Evolutionary conservation across 92 coral and sea anemone genomes (phyloP), one percentile per base, ranked within the genome.

Genomic region (Isaurus tuberculatus): DNA sequence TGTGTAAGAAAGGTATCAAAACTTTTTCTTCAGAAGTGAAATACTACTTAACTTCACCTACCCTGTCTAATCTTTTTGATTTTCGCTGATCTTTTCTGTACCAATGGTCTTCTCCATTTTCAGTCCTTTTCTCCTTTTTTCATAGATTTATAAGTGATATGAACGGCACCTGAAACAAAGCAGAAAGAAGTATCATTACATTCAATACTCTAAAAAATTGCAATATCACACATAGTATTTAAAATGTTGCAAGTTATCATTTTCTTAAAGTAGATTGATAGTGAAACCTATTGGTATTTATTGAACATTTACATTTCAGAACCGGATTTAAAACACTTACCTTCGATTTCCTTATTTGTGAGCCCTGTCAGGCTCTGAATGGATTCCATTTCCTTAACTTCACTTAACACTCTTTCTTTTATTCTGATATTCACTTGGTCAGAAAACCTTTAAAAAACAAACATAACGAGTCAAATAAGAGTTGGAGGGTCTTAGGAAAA

Each of bases 41-140:
- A 25, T 26, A 23, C 2, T 61, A 61, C 16, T 61, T 25, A 58
- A 58, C 29, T 58, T 58, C 65, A 58, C 65, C 29, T 58, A 58
- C 65, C 65, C 65, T 58, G 26, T 58, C 65, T 25, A 58, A 58
- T 58, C 65, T 58, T 58, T 53, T 53, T 53, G 61, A 53, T 53
- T 53, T 53, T n/a, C 61, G 13, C 2, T 53, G 65, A 20, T 58
- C 65, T 5, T 58, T 5, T 58, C 65, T 20, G 65, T 58, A 0
- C 7, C 2, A 20, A 1, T 20, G 7, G 7, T 58, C 65, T 58
- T 20, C 10, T n/a, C 65, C 65, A 28, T 13, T 13, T 20, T 58
- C 28, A 19, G 4, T 25, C 65, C 65, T 58, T 22, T 58, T n/a
- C 61, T 53, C 17, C 61, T n/a, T 53, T n/a, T 58, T 58, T 58